Conservation (phyloP, 2,888 invertebrate species). For the Nomada hirtipes region DNA sequence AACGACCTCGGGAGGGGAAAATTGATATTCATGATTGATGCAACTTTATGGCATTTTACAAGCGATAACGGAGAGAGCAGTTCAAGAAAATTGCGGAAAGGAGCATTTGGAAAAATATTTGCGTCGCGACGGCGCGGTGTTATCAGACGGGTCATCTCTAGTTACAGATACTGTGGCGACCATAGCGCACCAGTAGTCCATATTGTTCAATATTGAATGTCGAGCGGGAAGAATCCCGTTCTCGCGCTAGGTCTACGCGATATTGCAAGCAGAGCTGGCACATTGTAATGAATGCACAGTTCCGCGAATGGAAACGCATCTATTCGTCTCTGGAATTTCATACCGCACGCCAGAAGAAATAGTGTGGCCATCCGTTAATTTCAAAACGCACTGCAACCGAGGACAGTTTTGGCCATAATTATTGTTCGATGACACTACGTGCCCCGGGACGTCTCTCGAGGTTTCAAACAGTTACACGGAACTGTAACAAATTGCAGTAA, state of each 20-base stretch:
- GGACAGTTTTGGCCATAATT: conserved; percentile 48
- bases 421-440: not conserved
- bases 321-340: conserved; percentile 76
- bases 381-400: conserved; percentile 42
- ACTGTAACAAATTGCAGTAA: not conserved
- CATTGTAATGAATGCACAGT: conserved; percentile 16
- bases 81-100: conserved; percentile 34
- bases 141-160: too few relatives aligned
- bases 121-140: too few relatives aligned
- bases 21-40: conserved; percentile 30
- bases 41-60: conserved; percentile 34
- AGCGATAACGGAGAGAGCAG: conserved; percentile 30
- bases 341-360: conserved; percentile 55
- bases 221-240: conserved; percentile 1
- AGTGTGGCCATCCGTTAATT: conserved; percentile 52
- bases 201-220: too few relatives aligned
- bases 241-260: not conserved
- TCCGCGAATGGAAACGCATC: conserved; percentile 75
- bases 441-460: conserved; percentile 18
- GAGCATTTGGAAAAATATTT: not conserved
- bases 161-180: too few relatives aligned
- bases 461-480: not conserved
- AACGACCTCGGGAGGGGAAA: not conserved
- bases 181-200: too few relatives aligned
- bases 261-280: not conserved